These are phyloP conservation scores for Cacatua alba DNA, from an alignment of 2,113 vertebrate genomes.

Conservation along the genomic window DNA sequence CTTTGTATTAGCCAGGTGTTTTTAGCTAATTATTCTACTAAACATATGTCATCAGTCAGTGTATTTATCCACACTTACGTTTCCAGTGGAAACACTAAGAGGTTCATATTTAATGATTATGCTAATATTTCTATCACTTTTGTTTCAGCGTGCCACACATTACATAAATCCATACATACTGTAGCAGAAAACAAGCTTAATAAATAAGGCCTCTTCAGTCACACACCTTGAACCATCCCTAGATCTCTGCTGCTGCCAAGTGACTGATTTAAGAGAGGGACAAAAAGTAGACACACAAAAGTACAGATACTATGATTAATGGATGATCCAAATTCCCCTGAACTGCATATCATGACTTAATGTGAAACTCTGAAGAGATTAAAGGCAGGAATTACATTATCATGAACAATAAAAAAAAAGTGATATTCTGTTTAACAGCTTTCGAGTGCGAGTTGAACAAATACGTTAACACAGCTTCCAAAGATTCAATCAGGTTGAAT, in stretches of 20 bases:
- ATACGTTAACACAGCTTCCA: slow-evolving; percentile 75
- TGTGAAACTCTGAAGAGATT: slow-evolving; percentile 83
- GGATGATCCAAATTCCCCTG: slow-evolving; percentile 84
- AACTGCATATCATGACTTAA: slow-evolving; percentile 90
- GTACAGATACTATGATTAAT: slow-evolving; percentile 85
- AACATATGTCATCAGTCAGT: background rate
- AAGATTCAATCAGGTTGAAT: slow-evolving; percentile 75
- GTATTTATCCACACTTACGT: background rate
- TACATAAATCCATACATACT: slow-evolving; percentile 83
- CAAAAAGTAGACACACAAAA: slow-evolving; percentile 87
- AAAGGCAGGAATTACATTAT: slow-evolving; percentile 78
- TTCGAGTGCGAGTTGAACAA: slow-evolving; percentile 76
- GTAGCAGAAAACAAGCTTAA: slow-evolving; percentile 81
- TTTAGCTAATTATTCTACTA: slow-evolving; percentile 16
- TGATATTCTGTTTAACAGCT: slow-evolving; percentile 77
- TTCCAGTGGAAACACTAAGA: slow-evolving; percentile 17
- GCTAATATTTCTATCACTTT: slow-evolving; percentile 75
- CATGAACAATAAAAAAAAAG: slow-evolving; percentile 78
- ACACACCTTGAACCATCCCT: slow-evolving; percentile 74
- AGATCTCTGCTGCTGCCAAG: slow-evolving; percentile 82
- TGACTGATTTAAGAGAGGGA: slow-evolving; percentile 92
- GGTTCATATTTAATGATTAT: slow-evolving; percentile 39
- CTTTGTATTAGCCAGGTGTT: background rate
- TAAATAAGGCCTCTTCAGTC: slow-evolving; percentile 85
- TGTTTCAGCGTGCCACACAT: slow-evolving; percentile 84